Base-by-base conservation (phyloP, 2,888 invertebrate species). In the Troides aeacus region DNA sequence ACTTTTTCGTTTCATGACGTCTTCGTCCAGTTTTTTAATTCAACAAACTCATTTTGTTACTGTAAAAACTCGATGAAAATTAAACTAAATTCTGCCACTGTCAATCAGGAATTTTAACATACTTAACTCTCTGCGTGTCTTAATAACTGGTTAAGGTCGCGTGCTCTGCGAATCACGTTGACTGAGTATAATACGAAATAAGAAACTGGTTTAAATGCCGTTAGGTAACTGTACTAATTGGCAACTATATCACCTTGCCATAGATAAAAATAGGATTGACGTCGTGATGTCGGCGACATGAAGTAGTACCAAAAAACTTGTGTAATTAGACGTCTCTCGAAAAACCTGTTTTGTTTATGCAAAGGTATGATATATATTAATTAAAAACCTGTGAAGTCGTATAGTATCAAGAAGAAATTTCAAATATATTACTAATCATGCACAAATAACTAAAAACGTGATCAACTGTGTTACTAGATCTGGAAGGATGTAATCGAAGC, bases 171-270 rank as follows among this genome's bases (percentile, higher is more conserved):
- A 60, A 64, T 39, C 57, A 30, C 58, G 30, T 23, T 56, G 21
- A 62, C 59, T 46, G 57, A 61, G 62, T 58, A n/a, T 70, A 59
- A 63, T 70, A 60, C 67, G 64, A 70, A 70, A 67, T 70, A 46
- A 70, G 66, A 64, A 70, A 70, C 70, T 70, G 63, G 70, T 70
- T 70, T 42, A 24, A 60, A 46, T 50, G 58, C 70, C 66, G 70
- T 70, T 70, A 70, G 66, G 66, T 70, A 69, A 65, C 65, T 53
- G 63, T 66, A 62, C 59, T 70, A 70, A 70, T 66, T 66, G 70
- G 59, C 63, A 18, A 1, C 39, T 50, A 66, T 63, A 39, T 66
- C 57, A 39, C 53, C 70, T 66, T 63, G 53, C 46, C 62, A 66
- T 66, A 63, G 24, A 53, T 62, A 36, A 66, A 62, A 63, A 66